Percentiles rank a stretch among this genome's conserved stretches.
phyloP scores from a whole-genome alignment of 2,797 vertebrate species.

The Catharus ustulatus region DNA sequence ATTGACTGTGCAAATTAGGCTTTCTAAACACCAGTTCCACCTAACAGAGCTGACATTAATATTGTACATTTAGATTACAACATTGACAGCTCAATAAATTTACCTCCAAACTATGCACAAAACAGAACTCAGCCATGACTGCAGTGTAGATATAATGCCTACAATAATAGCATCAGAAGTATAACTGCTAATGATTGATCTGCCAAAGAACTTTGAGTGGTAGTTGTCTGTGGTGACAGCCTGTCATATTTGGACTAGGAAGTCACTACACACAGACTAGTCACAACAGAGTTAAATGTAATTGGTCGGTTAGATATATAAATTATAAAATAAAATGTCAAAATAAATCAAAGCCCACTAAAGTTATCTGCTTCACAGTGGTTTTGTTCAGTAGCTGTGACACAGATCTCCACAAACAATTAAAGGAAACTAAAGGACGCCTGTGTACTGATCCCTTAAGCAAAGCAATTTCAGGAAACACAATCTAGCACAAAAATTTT shows the following conservation, averaged over 20 bases:
- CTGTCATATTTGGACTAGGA: neutral
- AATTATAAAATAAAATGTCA: neutral
- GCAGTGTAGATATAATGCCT: neutral
- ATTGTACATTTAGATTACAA: neutral
- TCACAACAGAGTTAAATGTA: neutral
- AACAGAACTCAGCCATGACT: neutral
- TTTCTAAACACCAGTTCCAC: neutral
- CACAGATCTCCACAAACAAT: slow-evolving; percentile 71
- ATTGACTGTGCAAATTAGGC: neutral
- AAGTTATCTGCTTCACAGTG: slow-evolving; percentile 12
- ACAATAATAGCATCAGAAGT: neutral
- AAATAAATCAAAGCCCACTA: slow-evolving; percentile 49
- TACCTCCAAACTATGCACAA: neutral
- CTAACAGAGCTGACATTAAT: neutral
- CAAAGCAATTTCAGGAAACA: slow-evolving; percentile 15
- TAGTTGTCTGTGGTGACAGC: neutral
- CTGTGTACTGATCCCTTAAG: slow-evolving; percentile 58
- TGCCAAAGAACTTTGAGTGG: neutral
- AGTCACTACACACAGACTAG: neutral
- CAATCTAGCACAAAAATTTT: slow-evolving; percentile 30
- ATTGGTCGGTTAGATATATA: neutral
- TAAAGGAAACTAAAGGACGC: slow-evolving; percentile 76
- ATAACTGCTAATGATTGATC: neutral
- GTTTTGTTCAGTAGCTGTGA: neutral
- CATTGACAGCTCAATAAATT: neutral